These are phyloP conservation scores for Stenchaetothrips biformis DNA, from an alignment of 2,888 invertebrate genomes.

Conservation along the genomic window DNA sequence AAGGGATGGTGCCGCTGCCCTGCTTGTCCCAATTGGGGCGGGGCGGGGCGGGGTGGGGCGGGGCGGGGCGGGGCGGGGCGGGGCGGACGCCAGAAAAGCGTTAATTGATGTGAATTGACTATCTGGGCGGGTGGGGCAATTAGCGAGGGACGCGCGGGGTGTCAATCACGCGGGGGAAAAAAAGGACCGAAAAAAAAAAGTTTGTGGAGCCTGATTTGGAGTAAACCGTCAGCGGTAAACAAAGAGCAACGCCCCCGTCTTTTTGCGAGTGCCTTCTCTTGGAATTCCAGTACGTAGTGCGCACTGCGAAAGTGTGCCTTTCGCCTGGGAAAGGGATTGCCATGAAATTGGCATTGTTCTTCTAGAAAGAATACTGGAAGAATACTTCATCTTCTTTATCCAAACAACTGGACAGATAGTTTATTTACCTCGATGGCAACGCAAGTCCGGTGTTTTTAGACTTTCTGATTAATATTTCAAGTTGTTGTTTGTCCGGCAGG, in stretches of 20 bases:
- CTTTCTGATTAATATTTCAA: too few relatives aligned
- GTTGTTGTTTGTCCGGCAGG: too few relatives aligned
- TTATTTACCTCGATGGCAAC: neutral
- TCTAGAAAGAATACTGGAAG: too few relatives aligned
- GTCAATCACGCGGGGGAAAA: neutral
- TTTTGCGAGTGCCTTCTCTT: too few relatives aligned
- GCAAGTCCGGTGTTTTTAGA: too few relatives aligned
- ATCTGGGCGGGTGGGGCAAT: conserved; percentile 15
- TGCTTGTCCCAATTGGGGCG: neutral
- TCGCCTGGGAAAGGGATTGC: too few relatives aligned
- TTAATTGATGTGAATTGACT: conserved; percentile 25
- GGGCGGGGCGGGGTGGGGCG: conserved; percentile 10
- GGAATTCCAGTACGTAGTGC: too few relatives aligned
- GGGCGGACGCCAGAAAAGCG: neutral
- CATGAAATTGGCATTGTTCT: too few relatives aligned
- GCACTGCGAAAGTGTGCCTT: too few relatives aligned
- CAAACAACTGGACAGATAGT: too few relatives aligned
- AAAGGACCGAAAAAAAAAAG: neutral
- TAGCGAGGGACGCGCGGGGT: neutral
- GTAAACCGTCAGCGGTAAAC: neutral
- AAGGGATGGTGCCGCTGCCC: neutral
- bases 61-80: neutral
- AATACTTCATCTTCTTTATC: too few relatives aligned
- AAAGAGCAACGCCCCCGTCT: too few relatives aligned
- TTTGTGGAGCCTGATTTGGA: conserved; percentile 1